phyloP scores from a whole-genome alignment of 2,888 invertebrate species.

The Drosophila rubida region DNA sequence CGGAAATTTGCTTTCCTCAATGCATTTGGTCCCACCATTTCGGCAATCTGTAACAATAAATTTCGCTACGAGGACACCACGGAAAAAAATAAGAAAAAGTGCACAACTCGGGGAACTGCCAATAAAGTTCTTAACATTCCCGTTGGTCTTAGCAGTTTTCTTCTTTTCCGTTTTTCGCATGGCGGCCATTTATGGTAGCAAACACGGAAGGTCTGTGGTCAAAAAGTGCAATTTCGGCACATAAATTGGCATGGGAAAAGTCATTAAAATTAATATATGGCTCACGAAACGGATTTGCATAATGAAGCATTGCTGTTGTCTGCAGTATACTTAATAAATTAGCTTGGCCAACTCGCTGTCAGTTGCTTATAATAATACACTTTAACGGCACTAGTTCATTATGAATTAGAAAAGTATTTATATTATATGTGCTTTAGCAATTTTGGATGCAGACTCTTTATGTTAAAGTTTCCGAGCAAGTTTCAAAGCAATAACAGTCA shows the following conservation, averaged over 20 bases:
- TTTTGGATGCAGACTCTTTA: background rate
- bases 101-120: slow-evolving; percentile 12
- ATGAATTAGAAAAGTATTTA: too few species aligned
- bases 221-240: background rate
- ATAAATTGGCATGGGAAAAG: background rate
- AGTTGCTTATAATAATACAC: background rate
- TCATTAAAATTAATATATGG: slow-evolving; percentile 1
- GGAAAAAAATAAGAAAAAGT: background rate
- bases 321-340: background rate
- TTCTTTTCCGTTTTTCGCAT: background rate
- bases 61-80: slow-evolving; percentile 32
- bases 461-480: background rate
- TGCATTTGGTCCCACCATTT: slow-evolving; percentile 19
- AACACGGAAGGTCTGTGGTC: background rate
- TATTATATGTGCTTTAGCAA: too few species aligned
- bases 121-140: slow-evolving; percentile 18
- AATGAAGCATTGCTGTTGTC: background rate
- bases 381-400: too few species aligned
- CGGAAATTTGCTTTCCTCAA: slow-evolving; percentile 49
- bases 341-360: background rate
- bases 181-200: background rate
- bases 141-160: background rate
- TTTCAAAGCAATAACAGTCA: background rate
- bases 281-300: background rate
- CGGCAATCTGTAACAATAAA: slow-evolving; percentile 59